phyloP scores from a whole-genome alignment of 2,113 vertebrate genomes.

The Hemiprocne comata region DNA sequence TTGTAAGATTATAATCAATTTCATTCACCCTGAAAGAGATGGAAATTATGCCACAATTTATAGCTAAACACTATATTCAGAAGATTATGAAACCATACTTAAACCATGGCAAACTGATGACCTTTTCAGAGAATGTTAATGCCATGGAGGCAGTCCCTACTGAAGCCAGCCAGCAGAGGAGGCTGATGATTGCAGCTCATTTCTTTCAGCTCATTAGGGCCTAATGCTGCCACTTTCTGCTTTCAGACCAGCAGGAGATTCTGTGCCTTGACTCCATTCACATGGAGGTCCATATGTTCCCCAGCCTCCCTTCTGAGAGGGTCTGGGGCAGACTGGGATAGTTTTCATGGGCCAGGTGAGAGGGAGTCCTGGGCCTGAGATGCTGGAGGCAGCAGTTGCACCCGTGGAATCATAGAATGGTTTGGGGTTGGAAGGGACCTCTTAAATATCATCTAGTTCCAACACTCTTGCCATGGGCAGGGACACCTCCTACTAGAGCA shows the following conservation, averaged over 20 bases:
- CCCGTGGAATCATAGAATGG: background rate
- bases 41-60: background rate
- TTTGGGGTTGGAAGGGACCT: too few species aligned
- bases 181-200: background rate
- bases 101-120: background rate
- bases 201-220: background rate
- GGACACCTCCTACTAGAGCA: too few species aligned
- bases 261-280: background rate
- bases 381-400: background rate
- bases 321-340: background rate
- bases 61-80: background rate
- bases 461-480: too few species aligned
- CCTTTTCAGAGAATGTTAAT: background rate
- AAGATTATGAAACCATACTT: background rate
- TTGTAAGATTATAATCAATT: background rate
- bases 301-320: background rate
- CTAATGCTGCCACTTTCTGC: background rate
- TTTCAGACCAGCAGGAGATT: background rate
- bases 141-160: background rate
- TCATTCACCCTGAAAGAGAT: background rate
- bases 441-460: too few species aligned
- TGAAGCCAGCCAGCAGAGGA: background rate
- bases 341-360: background rate
- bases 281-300: background rate
- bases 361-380: background rate